phyloP scores from a whole-genome alignment of 2,888 invertebrate species.

The Blastobasis lacticolella region DNA sequence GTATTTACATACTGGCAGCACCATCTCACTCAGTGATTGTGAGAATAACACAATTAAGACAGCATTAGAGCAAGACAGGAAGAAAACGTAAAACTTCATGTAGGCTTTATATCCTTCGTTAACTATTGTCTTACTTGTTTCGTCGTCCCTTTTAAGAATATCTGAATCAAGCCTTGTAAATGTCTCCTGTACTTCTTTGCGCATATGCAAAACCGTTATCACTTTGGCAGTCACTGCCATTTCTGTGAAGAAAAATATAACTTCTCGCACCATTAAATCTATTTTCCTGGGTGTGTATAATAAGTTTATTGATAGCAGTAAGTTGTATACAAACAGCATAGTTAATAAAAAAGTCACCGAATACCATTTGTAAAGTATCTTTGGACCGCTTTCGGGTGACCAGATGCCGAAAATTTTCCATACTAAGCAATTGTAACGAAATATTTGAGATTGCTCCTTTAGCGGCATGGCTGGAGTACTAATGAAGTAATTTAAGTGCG shows the following conservation, averaged over 20 bases:
- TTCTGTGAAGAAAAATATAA: conserved; percentile 46
- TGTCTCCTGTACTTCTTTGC: conserved; percentile 31
- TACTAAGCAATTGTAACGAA: conserved; percentile 30
- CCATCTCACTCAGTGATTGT: conserved; percentile 14
- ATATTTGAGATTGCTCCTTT: conserved; percentile 30
- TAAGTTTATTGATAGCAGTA: conserved; percentile 42
- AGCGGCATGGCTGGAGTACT: conserved; percentile 11
- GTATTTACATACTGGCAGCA: conserved; percentile 51
- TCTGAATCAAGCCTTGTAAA: conserved; percentile 43
- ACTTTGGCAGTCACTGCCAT: conserved; percentile 40
- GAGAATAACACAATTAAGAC: conserved; percentile 31
- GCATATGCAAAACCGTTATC: conserved; percentile 37
- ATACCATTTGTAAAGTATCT: conserved; percentile 40
- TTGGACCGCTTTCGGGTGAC: conserved; percentile 25
- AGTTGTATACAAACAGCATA: conserved; percentile 33
- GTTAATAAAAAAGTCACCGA: conserved; percentile 31
- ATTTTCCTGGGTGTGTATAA: conserved; percentile 41
- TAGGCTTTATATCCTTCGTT: background rate
- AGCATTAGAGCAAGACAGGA: conserved; percentile 23
- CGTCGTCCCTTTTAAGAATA: conserved; percentile 33
- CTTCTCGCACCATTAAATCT: conserved; percentile 44
- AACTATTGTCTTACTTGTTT: conserved; percentile 27
- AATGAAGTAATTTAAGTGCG: too few relatives aligned
- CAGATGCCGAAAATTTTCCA: conserved; percentile 47
- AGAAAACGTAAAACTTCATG: too few relatives aligned